Evolutionary conservation across 2,888 invertebrate genomes (phyloP), one percentile per base, ranked within the genome.

Genomic region (Melanargia galathea): DNA sequence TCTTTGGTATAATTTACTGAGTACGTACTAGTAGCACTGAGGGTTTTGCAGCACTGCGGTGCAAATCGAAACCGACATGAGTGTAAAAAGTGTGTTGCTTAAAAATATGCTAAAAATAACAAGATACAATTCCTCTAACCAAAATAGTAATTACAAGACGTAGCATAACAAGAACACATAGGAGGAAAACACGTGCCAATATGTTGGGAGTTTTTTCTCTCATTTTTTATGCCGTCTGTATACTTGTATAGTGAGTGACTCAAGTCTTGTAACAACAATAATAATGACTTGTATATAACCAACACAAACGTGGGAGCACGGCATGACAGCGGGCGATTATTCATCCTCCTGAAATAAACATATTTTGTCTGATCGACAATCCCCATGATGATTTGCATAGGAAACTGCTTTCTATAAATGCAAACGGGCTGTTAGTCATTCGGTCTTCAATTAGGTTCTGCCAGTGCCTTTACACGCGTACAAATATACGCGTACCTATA

Each of bases 291-390:
- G 51, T n/a, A n/a, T n/a, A n/a, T 30, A 51, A 51, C 51, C 16
- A 51, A 16, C 20, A 33, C 11, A 26, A 30, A 46, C 57, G 63
- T 67, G 67, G 67, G 64, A 62, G 67, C 71, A 71, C 72, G 57
- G 6, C 45, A 73, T 71, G 74, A 69, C 73, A 70, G 66, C 57
- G 63, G 67, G 70, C 76, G 75, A 83, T 83, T 80, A 85, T 82
- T 83, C 81, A 81, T 77, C 80, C 78, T 77, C 72, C 76, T 75
- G 75, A 79, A 80, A 82, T 81, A 80, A 81, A 78, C 85, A 84
- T 82, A 80, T 82, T 84, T 82, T 79, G 75, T 33, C 75, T 75
- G 80, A 80, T 80, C 77, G 78, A 77, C 79, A 75, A 79, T 82
- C 79, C 75, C 67, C 63, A 66, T 75, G 75, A 81, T 81, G 75